Percentiles rank a stretch among this genome's conserved stretches.
phyloP scores from a whole-genome alignment of 2,888 invertebrate genomes.

The Horisme vitalbata region DNA sequence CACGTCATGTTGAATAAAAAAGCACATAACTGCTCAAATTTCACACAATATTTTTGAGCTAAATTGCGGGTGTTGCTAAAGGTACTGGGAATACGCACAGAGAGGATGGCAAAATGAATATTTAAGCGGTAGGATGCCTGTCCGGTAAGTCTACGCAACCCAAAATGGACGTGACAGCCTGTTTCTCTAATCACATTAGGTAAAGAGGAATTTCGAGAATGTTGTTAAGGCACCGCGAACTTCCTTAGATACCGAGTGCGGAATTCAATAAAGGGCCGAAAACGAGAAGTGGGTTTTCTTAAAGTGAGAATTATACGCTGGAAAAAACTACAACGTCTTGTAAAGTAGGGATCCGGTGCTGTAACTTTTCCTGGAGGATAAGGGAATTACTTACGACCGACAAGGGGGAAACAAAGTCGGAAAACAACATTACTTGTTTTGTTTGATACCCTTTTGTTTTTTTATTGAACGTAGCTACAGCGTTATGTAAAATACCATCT shows the following conservation, averaged over 20 bases:
- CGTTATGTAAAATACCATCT: slow-evolving; percentile 26
- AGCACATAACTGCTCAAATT: slow-evolving; percentile 19
- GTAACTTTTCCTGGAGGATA: slow-evolving; percentile 67
- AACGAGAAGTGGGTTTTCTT: slow-evolving; percentile 60
- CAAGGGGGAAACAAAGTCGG: slow-evolving; percentile 68
- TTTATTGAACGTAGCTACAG: slow-evolving; percentile 26
- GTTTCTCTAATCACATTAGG: slow-evolving; percentile 55
- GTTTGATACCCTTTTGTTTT: slow-evolving; percentile 51
- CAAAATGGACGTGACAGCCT: slow-evolving; percentile 42
- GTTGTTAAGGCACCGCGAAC: slow-evolving; percentile 61
- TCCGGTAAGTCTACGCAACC: slow-evolving; percentile 37
- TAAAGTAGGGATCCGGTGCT: slow-evolving; percentile 59
- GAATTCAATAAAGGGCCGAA: slow-evolving; percentile 75
- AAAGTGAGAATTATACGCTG: slow-evolving; percentile 75
- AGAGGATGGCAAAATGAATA: slow-evolving; percentile 27
- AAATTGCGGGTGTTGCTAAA: slow-evolving; percentile 18
- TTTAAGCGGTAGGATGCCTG: slow-evolving; percentile 36
- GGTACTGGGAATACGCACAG: slow-evolving; percentile 6
- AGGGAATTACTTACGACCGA: slow-evolving; percentile 71
- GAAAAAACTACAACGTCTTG: slow-evolving; percentile 54
- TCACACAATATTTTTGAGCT: slow-evolving; percentile 26
- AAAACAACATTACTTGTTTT: slow-evolving; percentile 65
- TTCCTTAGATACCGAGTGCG: slow-evolving; percentile 59
- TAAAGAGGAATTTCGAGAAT: slow-evolving; percentile 58
- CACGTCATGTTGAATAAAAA: slow-evolving; percentile 25